Base-by-base conservation (phyloP, 1,140 invertebrate species). In the Sinonovacula constricta region DNA sequence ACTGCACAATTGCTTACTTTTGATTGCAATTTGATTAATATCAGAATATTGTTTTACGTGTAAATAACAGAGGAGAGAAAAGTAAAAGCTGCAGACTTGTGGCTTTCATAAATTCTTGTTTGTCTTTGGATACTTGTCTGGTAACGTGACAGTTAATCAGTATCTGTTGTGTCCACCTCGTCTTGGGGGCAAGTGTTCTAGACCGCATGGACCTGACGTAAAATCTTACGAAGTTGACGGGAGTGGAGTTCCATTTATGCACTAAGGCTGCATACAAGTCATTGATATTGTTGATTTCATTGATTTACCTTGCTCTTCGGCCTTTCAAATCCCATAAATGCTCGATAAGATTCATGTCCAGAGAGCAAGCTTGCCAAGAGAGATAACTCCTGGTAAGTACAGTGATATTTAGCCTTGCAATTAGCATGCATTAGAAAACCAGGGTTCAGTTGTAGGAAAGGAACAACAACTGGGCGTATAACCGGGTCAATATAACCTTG, bases 401-500 rank as follows among this genome's bases (percentile, higher is more conserved):
- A 59, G 12, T 5, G 33, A 2, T 59, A 59, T n/a, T n/a, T n/a
- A n/a, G n/a, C n/a, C n/a, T n/a, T n/a, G n/a, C 39, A 10, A 18
- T n/a, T 63, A 14, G 22, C 12, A 63, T 33, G 24, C 34, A 63
- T 36, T 36, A 63, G 22, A 33, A 24, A 63, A 63, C 31, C 34
- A 22, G 60, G 34, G 22, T 39, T 33, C 31, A 36, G 33, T 34
- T 63, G 60, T 22, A 63, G 33, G 31, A 63, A 33, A 14, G 60
- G 60, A 36, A 34, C 33, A 36, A 34, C 33, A 63, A 63, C 33
- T 36, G 14, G 12, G 12, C 56, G 56, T 30, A 59, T 12, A 59
- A 12, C 56, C 4, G 28, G 10, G 33, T 63, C n/a, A 36, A 63
- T 18, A 36, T 36, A 36, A 3, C 60, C 15, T 36, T 15, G 60